Conservation (phyloP, 1,140 invertebrate species). For the Pseudomyrmex sp. region DNA sequence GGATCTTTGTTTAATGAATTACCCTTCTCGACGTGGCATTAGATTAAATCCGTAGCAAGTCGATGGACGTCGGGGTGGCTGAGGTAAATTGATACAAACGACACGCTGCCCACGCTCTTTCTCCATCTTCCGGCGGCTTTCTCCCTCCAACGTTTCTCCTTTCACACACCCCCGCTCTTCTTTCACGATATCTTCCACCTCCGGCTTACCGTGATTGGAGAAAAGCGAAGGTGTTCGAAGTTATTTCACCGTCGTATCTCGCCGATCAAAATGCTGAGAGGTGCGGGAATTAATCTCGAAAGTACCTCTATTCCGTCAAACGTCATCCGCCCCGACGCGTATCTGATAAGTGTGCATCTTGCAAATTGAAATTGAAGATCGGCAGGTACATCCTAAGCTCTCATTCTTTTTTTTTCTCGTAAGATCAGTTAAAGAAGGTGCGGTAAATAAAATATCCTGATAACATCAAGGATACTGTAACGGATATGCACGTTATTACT, state of each 20-base stretch:
- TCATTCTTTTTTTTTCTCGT: conserved; percentile 16
- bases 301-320: conserved; percentile 71
- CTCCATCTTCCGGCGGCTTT: conserved; percentile 12
- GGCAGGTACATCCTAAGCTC: conserved; percentile 1
- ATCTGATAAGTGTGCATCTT: conserved; percentile 68
- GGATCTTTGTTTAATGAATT: conserved; percentile 75
- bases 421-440: conserved; percentile 42
- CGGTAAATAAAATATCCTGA: conserved; percentile 38
- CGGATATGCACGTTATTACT: not conserved
- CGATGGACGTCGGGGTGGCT: conserved; percentile 66
- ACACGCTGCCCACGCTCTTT: conserved; percentile 69
- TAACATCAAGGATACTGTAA: conserved; percentile 7
- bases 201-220: conserved; percentile 52
- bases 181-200: conserved; percentile 4
- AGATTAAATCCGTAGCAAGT: conserved; percentile 77
- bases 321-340: conserved; percentile 65
- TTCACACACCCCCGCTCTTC: conserved; percentile 3
- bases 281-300: conserved; percentile 69
- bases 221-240: conserved; percentile 63
- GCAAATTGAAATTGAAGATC: conserved; percentile 73
- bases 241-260: conserved; percentile 69
- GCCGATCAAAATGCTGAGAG: conserved; percentile 71
- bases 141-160: not conserved
- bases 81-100: conserved; percentile 79
- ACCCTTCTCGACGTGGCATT: conserved; percentile 75